These are phyloP conservation scores for Netelia virgata DNA, from an alignment of 2,888 invertebrate genomes.

Conservation along the genomic window DNA sequence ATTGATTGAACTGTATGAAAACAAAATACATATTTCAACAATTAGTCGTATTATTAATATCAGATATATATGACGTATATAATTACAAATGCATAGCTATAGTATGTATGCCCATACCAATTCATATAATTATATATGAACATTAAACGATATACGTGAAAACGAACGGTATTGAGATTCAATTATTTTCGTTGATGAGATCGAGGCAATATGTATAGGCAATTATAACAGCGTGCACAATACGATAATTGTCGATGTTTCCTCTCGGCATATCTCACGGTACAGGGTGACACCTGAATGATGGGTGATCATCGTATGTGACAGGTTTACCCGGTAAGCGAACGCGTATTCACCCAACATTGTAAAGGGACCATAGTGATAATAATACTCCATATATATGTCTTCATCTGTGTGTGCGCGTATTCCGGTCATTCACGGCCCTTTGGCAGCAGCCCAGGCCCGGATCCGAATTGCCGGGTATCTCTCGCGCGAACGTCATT, in stretches of 20 bases:
- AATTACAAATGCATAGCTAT: neutral
- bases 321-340: conserved; percentile 7
- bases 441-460: conserved; percentile 49
- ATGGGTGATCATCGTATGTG: conserved; percentile 23
- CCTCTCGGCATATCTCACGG: neutral
- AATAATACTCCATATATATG: conserved; percentile 16
- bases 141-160: neutral
- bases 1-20: conserved; percentile 18
- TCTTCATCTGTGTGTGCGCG: neutral
- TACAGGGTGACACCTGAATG: neutral
- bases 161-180: conserved; percentile 23
- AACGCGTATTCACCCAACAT: conserved; percentile 22
- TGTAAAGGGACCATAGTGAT: conserved; percentile 26
- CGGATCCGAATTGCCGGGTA: conserved; percentile 7
- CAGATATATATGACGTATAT: neutral
- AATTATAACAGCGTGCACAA: conserved; percentile 28
- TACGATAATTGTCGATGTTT: conserved; percentile 11
- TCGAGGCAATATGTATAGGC: conserved; percentile 25
- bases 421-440: conserved; percentile 39
- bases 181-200: conserved; percentile 6
- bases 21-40: conserved; percentile 21
- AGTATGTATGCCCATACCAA: neutral
- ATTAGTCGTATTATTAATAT: conserved; percentile 14
- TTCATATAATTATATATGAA: neutral
- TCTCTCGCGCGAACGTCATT: conserved; percentile 64